Evolutionary conservation across 2,797 vertebrate genomes (phyloP).

Genomic region (Ispidina lecontei): DNA sequence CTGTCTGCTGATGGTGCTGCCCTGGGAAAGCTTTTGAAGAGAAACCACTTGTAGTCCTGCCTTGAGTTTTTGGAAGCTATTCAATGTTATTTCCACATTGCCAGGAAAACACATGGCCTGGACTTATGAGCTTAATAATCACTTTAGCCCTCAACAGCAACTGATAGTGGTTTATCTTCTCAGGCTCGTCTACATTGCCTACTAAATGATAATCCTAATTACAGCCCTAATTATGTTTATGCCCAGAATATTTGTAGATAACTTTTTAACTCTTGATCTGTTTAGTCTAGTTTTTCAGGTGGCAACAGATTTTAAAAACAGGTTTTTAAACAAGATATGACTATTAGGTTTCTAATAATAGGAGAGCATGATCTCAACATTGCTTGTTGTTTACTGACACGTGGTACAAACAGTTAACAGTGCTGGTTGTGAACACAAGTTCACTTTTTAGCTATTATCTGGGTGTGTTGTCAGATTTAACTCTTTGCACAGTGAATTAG

Average conservation of each 20-base stretch:
- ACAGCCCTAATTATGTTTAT: slow-evolving; percentile 75
- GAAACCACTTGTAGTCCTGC: slow-evolving; percentile 28
- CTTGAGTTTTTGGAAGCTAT: slow-evolving; percentile 44
- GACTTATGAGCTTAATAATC: slow-evolving; percentile 50
- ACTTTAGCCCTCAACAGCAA: slow-evolving; percentile 60
- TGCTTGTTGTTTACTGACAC: slow-evolving; percentile 61
- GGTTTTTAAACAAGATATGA: slow-evolving; percentile 75
- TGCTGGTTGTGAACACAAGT: slow-evolving; percentile 51
- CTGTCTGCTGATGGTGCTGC: neutral
- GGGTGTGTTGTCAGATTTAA: slow-evolving; percentile 17
- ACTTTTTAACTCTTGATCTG: slow-evolving; percentile 75
- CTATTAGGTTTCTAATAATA: slow-evolving; percentile 77
- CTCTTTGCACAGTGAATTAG: neutral
- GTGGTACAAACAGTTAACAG: slow-evolving; percentile 59
- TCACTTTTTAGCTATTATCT: slow-evolving; percentile 32
- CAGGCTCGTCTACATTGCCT: slow-evolving; percentile 49
- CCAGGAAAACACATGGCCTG: slow-evolving; percentile 57
- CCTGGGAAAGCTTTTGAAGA: slow-evolving; percentile 4
- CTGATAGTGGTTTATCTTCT: slow-evolving; percentile 71
- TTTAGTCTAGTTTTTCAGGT: slow-evolving; percentile 83
- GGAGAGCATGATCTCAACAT: slow-evolving; percentile 63
- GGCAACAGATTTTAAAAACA: slow-evolving; percentile 79
- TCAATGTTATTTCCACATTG: slow-evolving; percentile 23
- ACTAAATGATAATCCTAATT: slow-evolving; percentile 73
- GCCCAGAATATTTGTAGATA: slow-evolving; percentile 74